Percentiles rank a stretch among this genome's conserved stretches.
These are phyloP conservation scores for Puntigrus tetrazona DNA, from an alignment of 2,113 vertebrate species.

Conservation along the genomic window DNA sequence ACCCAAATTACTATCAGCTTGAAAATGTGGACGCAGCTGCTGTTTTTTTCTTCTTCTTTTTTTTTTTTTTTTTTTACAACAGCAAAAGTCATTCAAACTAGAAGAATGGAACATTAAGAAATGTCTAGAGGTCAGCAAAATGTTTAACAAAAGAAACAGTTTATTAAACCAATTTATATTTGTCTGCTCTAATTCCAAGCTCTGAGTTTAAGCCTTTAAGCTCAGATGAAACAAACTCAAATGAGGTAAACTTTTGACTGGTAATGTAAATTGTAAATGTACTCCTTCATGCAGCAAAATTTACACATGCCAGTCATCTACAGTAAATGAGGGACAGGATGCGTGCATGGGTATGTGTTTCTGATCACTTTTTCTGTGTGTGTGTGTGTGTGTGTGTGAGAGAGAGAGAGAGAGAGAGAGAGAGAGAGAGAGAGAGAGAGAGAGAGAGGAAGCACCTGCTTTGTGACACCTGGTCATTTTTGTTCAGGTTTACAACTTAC, in stretches of 20 bases:
- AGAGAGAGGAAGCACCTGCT: slow-evolving; percentile 49
- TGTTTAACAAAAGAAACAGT: neutral
- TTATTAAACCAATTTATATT: neutral
- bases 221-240: neutral
- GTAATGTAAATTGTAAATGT: neutral
- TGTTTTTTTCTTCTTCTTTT: neutral
- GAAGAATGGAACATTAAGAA: neutral
- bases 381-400: slow-evolving; percentile 19
- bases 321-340: neutral
- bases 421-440: neutral
- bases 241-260: neutral
- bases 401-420: neutral
- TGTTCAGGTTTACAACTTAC: slow-evolving; percentile 49
- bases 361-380: neutral
- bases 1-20: neutral
- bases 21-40: neutral
- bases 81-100: neutral
- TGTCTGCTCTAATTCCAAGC: neutral
- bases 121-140: neutral
- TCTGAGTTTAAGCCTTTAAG: neutral
- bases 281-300: neutral
- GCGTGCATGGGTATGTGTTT: neutral
- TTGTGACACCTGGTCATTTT: slow-evolving; percentile 58
- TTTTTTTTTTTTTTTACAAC: neutral
- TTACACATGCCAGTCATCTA: neutral